A percentile compares a stretch with the other conserved stretches of the same genome.
phyloP scores from a whole-genome alignment of 1,140 invertebrate genomes.

The Pygmarrhopalites habei region DNA sequence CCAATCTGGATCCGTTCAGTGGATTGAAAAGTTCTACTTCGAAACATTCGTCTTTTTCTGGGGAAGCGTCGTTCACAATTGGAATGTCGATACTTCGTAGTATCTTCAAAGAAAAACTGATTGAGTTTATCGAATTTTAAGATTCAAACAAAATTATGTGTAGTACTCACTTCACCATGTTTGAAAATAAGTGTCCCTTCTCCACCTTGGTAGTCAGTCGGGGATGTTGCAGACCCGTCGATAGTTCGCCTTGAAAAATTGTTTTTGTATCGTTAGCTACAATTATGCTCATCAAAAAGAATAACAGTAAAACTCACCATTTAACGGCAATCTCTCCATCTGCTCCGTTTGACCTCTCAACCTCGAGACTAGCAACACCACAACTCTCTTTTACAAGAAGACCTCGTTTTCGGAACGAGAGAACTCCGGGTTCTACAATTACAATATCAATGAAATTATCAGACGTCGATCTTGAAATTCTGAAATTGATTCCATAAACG shows the following conservation, averaged over 20 bases:
- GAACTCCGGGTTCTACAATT: slow-evolving; percentile 53
- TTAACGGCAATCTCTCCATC: slow-evolving; percentile 53
- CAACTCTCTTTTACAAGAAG: slow-evolving; percentile 56
- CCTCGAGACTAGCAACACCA: slow-evolving; percentile 50
- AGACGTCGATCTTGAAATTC: too few species aligned
- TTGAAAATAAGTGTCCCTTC: slow-evolving; percentile 53
- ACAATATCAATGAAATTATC: neutral
- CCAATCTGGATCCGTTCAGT: slow-evolving; percentile 52
- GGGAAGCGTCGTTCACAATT: slow-evolving; percentile 55
- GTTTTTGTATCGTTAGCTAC: too few species aligned
- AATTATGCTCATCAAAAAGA: too few species aligned
- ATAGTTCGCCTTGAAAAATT: too few species aligned
- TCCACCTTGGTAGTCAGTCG: slow-evolving; percentile 51
- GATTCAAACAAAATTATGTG: too few species aligned
- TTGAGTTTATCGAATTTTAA: too few species aligned
- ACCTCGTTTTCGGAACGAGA: slow-evolving; percentile 55
- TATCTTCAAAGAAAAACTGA: too few species aligned
- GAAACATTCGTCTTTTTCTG: slow-evolving; percentile 61
- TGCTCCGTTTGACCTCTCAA: slow-evolving; percentile 51
- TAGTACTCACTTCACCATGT: slow-evolving; percentile 55
- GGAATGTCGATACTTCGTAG: slow-evolving; percentile 50
- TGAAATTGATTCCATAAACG: too few species aligned
- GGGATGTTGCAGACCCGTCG: slow-evolving; percentile 50
- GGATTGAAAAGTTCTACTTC: slow-evolving; percentile 53
- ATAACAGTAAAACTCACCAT: too few species aligned